These are phyloP conservation scores for Latheticus oryzae DNA, from an alignment of 2,888 invertebrate genomes.

Conservation along the genomic window DNA sequence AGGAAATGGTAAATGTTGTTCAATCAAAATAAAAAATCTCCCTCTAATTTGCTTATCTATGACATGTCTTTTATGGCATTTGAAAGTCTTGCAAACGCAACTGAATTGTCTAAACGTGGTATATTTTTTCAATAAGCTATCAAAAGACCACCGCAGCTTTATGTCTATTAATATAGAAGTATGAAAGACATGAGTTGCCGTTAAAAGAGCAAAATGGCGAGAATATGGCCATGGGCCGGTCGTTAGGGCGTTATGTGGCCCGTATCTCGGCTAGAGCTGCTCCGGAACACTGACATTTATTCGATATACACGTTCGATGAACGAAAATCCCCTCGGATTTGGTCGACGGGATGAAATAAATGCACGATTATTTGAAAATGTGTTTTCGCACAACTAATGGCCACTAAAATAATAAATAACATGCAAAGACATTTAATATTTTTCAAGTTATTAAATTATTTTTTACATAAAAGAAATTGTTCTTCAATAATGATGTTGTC, in stretches of 20 bases:
- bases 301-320: slow-evolving; percentile 25
- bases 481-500: slow-evolving; percentile 29
- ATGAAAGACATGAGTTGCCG: slow-evolving; percentile 45
- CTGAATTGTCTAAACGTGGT: too few relatives aligned
- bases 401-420: too few relatives aligned
- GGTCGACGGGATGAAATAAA: too few relatives aligned
- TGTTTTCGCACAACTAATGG: neutral
- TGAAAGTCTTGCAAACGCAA: too few relatives aligned
- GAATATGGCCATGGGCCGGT: slow-evolving; percentile 40
- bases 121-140: too few relatives aligned
- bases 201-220: slow-evolving; percentile 43
- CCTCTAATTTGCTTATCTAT: slow-evolving; percentile 19
- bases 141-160: slow-evolving; percentile 24
- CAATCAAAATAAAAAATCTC: too few relatives aligned
- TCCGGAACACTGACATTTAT: slow-evolving; percentile 35
- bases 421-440: too few relatives aligned
- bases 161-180: slow-evolving; percentile 43
- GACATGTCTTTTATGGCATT: too few relatives aligned
- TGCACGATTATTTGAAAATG: neutral
- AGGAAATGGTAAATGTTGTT: neutral
- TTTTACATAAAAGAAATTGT: too few relatives aligned
- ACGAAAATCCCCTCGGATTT: slow-evolving; percentile 23
- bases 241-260: slow-evolving; percentile 34
- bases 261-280: slow-evolving; percentile 30
- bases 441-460: too few relatives aligned